Evolutionary conservation across 92 coral and sea anemone genomes (phyloP).

Genomic region (Bergia sp.): DNA sequence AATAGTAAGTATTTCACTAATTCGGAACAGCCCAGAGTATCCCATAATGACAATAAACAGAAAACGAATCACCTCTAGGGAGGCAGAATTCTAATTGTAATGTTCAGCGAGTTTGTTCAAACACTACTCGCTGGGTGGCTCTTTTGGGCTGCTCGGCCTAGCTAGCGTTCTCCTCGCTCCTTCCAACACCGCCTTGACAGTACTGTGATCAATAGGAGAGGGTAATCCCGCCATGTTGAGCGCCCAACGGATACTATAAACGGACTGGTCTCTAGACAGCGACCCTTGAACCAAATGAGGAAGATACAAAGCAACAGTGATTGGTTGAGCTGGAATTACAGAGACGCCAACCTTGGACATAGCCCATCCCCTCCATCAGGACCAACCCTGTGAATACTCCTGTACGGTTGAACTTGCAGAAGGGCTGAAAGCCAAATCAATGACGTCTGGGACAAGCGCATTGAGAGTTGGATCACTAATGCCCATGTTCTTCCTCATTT

Average conservation of each 20-base stretch:
- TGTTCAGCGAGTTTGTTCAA: neutral
- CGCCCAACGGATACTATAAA: constrained; percentile 3
- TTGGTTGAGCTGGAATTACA: neutral
- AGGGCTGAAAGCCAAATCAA: neutral
- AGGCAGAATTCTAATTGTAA: neutral
- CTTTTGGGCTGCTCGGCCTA: neutral
- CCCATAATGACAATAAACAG: neutral
- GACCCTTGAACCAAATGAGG: neutral
- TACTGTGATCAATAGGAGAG: neutral
- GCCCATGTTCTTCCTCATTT: too few species aligned
- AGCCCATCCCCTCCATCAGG: neutral
- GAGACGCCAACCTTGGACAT: neutral
- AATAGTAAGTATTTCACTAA: too few species aligned
- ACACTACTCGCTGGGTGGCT: neutral
- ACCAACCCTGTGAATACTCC: constrained; percentile 11
- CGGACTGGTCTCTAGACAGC: neutral
- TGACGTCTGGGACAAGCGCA: neutral
- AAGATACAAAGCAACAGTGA: neutral
- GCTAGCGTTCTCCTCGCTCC: neutral
- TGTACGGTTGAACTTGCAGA: neutral
- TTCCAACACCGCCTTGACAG: too few species aligned
- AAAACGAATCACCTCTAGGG: neutral
- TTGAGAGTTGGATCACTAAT: neutral
- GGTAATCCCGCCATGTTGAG: neutral
- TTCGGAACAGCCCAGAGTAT: too few species aligned